These are phyloP conservation scores for Stictonetta naevosa DNA, from an alignment of 2,113 vertebrate species.

Conservation along the genomic window DNA sequence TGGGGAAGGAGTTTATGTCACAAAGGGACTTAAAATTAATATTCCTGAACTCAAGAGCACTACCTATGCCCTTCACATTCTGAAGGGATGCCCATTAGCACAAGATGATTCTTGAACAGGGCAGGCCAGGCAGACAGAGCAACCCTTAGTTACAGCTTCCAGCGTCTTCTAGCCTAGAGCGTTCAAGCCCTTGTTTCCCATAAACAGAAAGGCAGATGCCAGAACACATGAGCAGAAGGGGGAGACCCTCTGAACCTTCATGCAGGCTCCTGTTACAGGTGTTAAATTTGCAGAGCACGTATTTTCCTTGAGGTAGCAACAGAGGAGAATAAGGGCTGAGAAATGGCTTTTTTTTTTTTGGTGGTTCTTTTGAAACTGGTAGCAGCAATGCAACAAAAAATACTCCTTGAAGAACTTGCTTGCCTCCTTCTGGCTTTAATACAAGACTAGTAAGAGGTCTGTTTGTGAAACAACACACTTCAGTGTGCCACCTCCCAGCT, in stretches of 20 bases:
- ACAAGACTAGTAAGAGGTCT: conserved; percentile 39
- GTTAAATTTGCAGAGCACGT: not conserved
- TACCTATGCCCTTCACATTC: not conserved
- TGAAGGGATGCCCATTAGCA: not conserved
- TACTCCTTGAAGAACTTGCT: conserved; percentile 38
- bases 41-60: not conserved
- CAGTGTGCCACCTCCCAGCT: conserved; percentile 3
- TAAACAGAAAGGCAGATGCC: not conserved
- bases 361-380: conserved; percentile 32
- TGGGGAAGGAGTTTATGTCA: not conserved
- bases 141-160: not conserved
- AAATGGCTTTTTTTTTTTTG: conserved; percentile 3
- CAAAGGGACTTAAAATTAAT: not conserved
- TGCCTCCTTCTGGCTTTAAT: conserved; percentile 39
- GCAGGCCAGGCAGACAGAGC: not conserved
- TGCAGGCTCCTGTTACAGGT: not conserved
- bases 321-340: not conserved
- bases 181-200: not conserved
- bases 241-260: not conserved
- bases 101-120: not conserved
- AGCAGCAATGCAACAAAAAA: conserved; percentile 7
- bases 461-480: conserved; percentile 51
- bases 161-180: not conserved
- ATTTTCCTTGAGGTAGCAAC: not conserved
- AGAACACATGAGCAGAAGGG: not conserved